Conservation (phyloP, 2,113 vertebrate genomes). For the Delphinus delphis region DNA sequence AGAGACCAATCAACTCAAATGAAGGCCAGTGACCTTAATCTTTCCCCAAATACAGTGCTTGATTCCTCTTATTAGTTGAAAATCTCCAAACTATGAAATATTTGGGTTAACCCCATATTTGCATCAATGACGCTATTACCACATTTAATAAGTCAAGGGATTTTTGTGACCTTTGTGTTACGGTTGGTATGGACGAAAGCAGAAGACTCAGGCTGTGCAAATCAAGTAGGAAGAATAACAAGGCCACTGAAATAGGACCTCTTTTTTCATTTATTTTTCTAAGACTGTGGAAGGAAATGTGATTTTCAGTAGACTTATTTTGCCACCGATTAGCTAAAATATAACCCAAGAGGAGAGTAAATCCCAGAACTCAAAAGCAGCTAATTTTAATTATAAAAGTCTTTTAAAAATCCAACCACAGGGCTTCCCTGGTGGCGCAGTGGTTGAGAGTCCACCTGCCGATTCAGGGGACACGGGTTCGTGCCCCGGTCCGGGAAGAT, state of each 20-base stretch:
- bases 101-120: slow-evolving; percentile 65
- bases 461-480: too few relatives aligned
- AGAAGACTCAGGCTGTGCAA: slow-evolving; percentile 35
- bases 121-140: slow-evolving; percentile 59
- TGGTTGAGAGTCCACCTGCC: too few relatives aligned
- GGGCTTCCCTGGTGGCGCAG: too few relatives aligned
- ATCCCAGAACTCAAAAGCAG: slow-evolving; percentile 43
- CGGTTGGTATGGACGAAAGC: slow-evolving; percentile 42
- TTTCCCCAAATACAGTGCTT: slow-evolving; percentile 79
- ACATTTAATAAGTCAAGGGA: slow-evolving; percentile 75
- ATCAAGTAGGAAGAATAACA: slow-evolving; percentile 43
- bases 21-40: slow-evolving; percentile 93
- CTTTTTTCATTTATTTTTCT: slow-evolving; percentile 49
- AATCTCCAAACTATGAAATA: slow-evolving; percentile 77
- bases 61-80: slow-evolving; percentile 77
- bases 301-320: slow-evolving; percentile 42
- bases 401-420: slow-evolving; percentile 30
- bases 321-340: slow-evolving; percentile 52
- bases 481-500: too few relatives aligned
- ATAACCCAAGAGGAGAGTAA: slow-evolving; percentile 28
- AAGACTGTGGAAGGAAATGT: slow-evolving; percentile 24
- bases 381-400: slow-evolving; percentile 51
- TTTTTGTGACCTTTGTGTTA: slow-evolving; percentile 75
- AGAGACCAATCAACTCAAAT: slow-evolving; percentile 89
- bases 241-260: slow-evolving; percentile 7